Base-by-base conservation (phyloP, 2,113 vertebrate species). In the Aplodontia rufa region DNA sequence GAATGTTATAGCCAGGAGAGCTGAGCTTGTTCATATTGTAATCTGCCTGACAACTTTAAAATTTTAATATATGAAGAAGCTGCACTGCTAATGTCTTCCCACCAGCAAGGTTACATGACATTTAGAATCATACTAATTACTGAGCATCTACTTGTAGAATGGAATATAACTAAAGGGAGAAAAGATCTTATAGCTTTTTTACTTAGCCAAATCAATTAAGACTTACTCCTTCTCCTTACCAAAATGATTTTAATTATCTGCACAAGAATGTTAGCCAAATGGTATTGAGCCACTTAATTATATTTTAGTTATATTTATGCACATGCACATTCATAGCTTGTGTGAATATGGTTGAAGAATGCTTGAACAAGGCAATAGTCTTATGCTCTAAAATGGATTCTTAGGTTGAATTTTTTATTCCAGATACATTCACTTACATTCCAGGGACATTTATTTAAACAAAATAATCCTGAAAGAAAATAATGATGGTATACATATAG, bases 211-310 rank as follows among this genome's bases (percentile, higher is more conserved):
- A 79, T 93, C 92, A 95, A 84, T 93, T 93, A 93, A 64, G 19
- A 79, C 8, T 72, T 87, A 87, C 14, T 35, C 1, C 85, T 79
- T 95, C 53, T 92, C 47, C 30, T 85, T 45, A 95, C n/a, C 71
- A 93, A 94, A 88, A 30, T 92, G 60, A 86, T 92, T 92, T 93
- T 74, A 42, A 96, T 81, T 96, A 92, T 94, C 42, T 37, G 7
- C 22, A 85, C 2, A 8, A 87, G 53, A 92, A 90, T 93, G 17
- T 49, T 87, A 80, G 14, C n/a, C 42, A 91, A 95, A 75, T 62
- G 45, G 85, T 81, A 93, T 24, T 84, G 42, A 92, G 24, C 76
- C 4, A 71, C 94, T 93, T 97, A 95, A 95, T 90, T 93, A 84
- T 92, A 72, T 71, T 60, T 89, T 85, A 80, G 13, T 28, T 30